Conservation (phyloP, 2,113 vertebrate genomes). For the Scytalopus superciliaris region DNA sequence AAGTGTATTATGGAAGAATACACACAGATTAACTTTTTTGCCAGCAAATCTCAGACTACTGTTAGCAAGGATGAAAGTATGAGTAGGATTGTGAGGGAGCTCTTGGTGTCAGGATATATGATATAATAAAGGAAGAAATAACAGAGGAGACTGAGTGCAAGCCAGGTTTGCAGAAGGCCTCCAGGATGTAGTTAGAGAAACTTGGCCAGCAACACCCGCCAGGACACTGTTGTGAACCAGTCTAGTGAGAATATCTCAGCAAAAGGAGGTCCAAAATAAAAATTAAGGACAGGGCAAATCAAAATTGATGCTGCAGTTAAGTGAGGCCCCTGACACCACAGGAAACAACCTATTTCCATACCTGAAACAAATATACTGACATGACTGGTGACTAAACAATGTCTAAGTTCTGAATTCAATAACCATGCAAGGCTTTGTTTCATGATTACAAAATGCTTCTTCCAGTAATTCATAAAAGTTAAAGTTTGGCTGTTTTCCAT, state of each 20-base stretch:
- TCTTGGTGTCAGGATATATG: not conserved
- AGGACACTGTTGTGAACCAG: not conserved
- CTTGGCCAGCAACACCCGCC: not conserved
- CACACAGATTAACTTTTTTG: not conserved
- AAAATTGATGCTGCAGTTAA: not conserved
- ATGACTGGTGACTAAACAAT: not conserved
- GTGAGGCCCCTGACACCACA: not conserved
- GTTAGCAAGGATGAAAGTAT: not conserved
- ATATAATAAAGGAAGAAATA: not conserved
- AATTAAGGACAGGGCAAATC: not conserved
- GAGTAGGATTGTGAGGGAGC: not conserved
- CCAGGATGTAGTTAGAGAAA: not conserved
- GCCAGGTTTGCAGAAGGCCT: not conserved
- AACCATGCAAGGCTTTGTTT: not conserved
- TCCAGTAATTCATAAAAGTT: not conserved
- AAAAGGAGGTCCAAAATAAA: not conserved
- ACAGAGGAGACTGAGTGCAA: not conserved
- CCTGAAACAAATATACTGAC: not conserved
- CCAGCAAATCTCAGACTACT: not conserved
- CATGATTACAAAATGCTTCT: conserved; percentile 26
- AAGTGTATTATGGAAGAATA: not conserved
- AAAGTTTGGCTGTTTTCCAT: conserved; percentile 35
- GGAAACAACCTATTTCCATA: not conserved
- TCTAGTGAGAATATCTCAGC: not conserved
- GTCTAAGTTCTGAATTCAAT: conserved; percentile 6